phyloP scores from a whole-genome alignment of 2,888 invertebrate genomes.

The Notocelia uddmanniana region DNA sequence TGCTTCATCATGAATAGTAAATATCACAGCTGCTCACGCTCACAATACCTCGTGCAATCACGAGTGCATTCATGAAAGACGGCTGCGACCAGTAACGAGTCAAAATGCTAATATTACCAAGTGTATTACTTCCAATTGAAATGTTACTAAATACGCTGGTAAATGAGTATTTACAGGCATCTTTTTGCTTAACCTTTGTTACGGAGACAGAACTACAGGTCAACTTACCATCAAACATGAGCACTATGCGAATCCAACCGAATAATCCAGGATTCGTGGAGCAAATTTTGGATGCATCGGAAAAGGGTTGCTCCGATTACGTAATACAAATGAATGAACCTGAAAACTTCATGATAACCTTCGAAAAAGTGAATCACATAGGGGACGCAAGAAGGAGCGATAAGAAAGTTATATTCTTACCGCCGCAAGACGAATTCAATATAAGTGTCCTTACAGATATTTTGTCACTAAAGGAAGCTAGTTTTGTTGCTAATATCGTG shows the following conservation, averaged over 20 bases:
- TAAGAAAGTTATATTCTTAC: constrained; percentile 76
- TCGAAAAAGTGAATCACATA: constrained; percentile 70
- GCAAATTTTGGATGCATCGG: constrained; percentile 66
- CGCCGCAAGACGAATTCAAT: constrained; percentile 51
- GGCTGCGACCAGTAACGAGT: background rate
- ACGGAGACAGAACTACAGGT: constrained; percentile 62
- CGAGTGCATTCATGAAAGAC: background rate
- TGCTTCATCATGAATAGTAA: background rate
- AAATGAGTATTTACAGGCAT: constrained; percentile 63
- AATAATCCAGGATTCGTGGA: constrained; percentile 56
- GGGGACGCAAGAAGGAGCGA: constrained; percentile 76
- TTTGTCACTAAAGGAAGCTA: constrained; percentile 64
- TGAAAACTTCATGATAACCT: constrained; percentile 66
- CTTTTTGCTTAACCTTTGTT: constrained; percentile 71
- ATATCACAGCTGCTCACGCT: background rate
- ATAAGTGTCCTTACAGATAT: constrained; percentile 55
- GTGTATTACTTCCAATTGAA: constrained; percentile 59
- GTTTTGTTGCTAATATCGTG: constrained; percentile 70
- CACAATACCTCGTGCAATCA: too few relatives aligned
- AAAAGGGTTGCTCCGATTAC: constrained; percentile 81
- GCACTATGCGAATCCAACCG: constrained; percentile 59
- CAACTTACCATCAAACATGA: constrained; percentile 49
- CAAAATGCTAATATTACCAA: constrained; percentile 29
- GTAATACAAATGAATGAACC: constrained; percentile 71
- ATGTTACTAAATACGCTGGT: constrained; percentile 67